Evolutionary conservation across 2,113 vertebrate species (phyloP).

Genomic region (Tachysurus fulvidraco): DNA sequence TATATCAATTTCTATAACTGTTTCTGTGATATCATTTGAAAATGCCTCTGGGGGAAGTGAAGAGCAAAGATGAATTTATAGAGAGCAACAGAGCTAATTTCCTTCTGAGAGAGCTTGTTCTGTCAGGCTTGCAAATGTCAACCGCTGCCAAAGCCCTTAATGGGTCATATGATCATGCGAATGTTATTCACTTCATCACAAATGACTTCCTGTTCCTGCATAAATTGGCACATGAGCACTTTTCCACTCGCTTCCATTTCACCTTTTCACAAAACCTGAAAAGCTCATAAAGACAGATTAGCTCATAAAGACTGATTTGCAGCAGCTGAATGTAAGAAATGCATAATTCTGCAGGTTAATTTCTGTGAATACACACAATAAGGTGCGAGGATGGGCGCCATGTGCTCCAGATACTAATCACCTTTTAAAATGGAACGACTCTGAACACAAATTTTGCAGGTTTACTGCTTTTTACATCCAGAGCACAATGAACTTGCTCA

Average conservation of each 20-base stretch:
- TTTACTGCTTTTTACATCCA: constrained; percentile 58
- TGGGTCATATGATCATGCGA: constrained; percentile 44
- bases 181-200: constrained; percentile 44
- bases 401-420: constrained; percentile 67
- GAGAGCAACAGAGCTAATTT: constrained; percentile 4
- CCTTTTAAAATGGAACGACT: constrained; percentile 64
- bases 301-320: neutral
- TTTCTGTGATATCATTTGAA: neutral
- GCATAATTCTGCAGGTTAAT: constrained; percentile 60
- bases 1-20: neutral
- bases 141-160: constrained; percentile 52
- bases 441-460: constrained; percentile 72
- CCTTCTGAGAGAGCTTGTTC: constrained; percentile 7
- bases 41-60: neutral
- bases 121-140: constrained; percentile 29
- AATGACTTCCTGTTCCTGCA: constrained; percentile 57
- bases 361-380: constrained; percentile 58
- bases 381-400: constrained; percentile 42
- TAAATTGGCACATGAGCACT: constrained; percentile 48
- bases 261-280: constrained; percentile 23
- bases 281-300: neutral
- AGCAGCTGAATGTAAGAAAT: constrained; percentile 57
- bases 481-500: constrained; percentile 68
- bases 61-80: constrained; percentile 13
- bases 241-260: constrained; percentile 12